phyloP scores from a whole-genome alignment of 2,888 invertebrate species.

The Oscheius sp. region DNA sequence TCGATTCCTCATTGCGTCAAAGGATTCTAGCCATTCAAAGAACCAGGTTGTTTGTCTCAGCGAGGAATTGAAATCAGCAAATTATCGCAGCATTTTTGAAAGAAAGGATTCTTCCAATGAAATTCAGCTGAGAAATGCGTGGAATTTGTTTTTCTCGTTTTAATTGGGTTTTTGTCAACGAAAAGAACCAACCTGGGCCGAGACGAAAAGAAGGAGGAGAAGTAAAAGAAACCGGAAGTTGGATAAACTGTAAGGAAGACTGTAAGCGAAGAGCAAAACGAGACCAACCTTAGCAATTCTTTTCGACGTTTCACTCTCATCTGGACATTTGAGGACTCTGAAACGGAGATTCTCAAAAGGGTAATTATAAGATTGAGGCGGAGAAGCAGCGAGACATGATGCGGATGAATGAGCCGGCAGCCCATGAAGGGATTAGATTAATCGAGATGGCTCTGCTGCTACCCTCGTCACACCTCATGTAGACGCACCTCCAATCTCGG shows the following conservation, averaged over 20 bases:
- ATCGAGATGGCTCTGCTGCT: slow-evolving; percentile 1
- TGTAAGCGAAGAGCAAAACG: background rate
- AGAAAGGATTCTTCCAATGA: no score
- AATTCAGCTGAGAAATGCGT: no score
- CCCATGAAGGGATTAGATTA: slow-evolving; percentile 24
- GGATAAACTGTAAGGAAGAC: background rate
- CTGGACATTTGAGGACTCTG: slow-evolving; percentile 3
- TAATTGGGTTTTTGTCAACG: background rate
- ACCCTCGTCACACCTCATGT: background rate
- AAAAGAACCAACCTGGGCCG: slow-evolving; percentile 1
- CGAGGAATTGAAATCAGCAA: no score
- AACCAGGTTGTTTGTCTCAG: no score
- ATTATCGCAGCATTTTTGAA: no score
- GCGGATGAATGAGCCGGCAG: slow-evolving; percentile 9
- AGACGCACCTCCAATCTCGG: background rate
- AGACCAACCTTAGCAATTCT: background rate
- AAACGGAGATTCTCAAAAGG: background rate
- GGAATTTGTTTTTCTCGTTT: no score
- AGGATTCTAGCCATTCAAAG: background rate
- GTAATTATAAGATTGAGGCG: background rate
- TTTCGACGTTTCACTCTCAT: slow-evolving; percentile 25
- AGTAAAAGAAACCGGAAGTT: background rate
- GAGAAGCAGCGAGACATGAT: background rate
- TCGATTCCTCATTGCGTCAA: background rate
- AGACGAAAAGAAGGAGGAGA: background rate